These are phyloP conservation scores for Epinotia brunnichana DNA, from an alignment of 2,888 invertebrate species.

Conservation along the genomic window DNA sequence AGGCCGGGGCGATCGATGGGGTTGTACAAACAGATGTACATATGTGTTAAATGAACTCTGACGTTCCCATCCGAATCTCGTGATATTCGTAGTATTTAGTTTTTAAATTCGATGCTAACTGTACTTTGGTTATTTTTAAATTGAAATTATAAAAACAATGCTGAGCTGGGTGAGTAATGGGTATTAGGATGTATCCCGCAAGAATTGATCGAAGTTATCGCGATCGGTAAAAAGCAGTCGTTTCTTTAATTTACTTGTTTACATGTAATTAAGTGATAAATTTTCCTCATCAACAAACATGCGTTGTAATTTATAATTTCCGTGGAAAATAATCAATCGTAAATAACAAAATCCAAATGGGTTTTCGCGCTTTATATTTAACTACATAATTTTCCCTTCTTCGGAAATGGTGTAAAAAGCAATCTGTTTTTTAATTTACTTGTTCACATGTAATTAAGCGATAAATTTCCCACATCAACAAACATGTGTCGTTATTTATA, in stretches of 20 bases:
- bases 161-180: no score
- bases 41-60: slow-evolving; percentile 7
- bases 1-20: slow-evolving; percentile 30
- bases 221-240: neutral
- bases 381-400: slow-evolving; percentile 6
- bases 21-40: slow-evolving; percentile 1
- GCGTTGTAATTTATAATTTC: slow-evolving; percentile 16
- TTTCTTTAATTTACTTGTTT: no score
- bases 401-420: neutral
- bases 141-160: no score
- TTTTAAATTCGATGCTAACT: neutral
- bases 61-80: neutral
- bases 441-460: neutral
- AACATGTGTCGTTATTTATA: slow-evolving; percentile 20
- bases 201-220: no score
- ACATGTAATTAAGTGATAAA: neutral
- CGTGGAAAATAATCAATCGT: slow-evolving; percentile 35
- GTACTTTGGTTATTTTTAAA: no score
- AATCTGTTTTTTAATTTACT: no score
- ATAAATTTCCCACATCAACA: neutral
- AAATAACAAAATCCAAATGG: slow-evolving; percentile 36
- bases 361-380: slow-evolving; percentile 24
- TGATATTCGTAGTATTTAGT: neutral
- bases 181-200: no score
- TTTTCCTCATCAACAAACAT: neutral